Base-by-base conservation (phyloP, 2,888 invertebrate genomes). In the Melieria omissa region DNA sequence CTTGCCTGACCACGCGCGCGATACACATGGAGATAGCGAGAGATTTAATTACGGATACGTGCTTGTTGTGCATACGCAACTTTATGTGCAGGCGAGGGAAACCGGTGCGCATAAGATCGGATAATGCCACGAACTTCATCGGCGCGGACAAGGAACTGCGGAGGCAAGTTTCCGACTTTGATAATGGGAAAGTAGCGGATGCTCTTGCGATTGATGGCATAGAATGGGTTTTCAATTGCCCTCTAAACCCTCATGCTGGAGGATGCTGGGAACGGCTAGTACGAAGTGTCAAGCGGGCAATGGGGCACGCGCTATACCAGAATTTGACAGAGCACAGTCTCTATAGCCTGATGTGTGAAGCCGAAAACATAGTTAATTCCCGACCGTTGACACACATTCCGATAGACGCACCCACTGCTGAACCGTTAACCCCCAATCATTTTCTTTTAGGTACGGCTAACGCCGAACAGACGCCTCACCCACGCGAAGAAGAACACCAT, bases 181-280 rank as follows among this genome's bases (percentile, higher is more conserved):
- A 72, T 16, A 44, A 44, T 54, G 68, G 55, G 9, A 62, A 46
- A 5, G 69, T 75, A 14, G 12, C 62, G 5, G 57, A 58, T 4
- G 73, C 73, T 29, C 44, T 72, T 46, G 10, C 72, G 6, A 67
- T 8, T 46, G 73, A 49, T 73, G 72, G 73, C 42, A 46, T 75
- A 4, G 70, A 76, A 10, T 77, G 77, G 76, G 1, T 65, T 5
- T 77, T 78, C 60, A 78, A 76, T 45, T 72, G 70, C 44, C 75
- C 74, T 10, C 42, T 46, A 4, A 73, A 75, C 14, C 74, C 73
- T 9, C 57, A 61, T 4, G 71, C 65, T 5, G 73, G 73, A 4
- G 75, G 71, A 12, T 65, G 68, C 16, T 75, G 75, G 75, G 74
- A 75, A 58, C 65, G 65, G n/a, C 46, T 75, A 46, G 68, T 75